phyloP scores from a whole-genome alignment of 2,113 vertebrate genomes.

The Myotis davidii region DNA sequence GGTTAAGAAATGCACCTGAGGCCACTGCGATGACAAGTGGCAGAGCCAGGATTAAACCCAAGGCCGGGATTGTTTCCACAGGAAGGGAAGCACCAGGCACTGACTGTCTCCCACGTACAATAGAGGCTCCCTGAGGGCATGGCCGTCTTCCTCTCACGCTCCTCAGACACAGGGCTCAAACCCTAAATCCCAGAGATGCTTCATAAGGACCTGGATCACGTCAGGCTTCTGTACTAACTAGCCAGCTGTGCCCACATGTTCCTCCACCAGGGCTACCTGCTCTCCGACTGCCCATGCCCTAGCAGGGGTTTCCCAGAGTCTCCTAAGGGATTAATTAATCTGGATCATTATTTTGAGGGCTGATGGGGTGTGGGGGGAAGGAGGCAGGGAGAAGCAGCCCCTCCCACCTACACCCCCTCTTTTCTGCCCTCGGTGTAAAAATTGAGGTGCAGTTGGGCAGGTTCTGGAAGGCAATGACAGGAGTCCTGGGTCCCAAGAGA shows the following conservation, averaged over 20 bases:
- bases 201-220: neutral
- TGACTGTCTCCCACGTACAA: neutral
- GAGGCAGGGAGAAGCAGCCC: neutral
- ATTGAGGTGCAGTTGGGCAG: slow-evolving; percentile 63
- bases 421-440: slow-evolving; percentile 64
- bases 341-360: neutral
- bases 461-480: slow-evolving; percentile 61
- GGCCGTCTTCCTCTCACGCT: neutral
- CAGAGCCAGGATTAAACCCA: neutral
- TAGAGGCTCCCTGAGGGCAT: neutral
- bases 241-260: neutral
- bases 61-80: neutral
- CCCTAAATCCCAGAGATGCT: neutral
- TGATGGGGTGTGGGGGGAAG: neutral
- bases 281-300: neutral
- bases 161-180: neutral
- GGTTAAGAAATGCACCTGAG: neutral
- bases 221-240: neutral
- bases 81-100: fast-evolving
- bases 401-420: slow-evolving; percentile 42
- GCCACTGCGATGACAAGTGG: neutral
- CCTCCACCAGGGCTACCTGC: neutral
- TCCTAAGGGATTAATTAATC: neutral
- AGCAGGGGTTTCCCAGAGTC: neutral
- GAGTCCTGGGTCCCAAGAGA: neutral